Base-by-base conservation (phyloP, 2,797 vertebrate genomes). In the Chloroceryle amazona region DNA sequence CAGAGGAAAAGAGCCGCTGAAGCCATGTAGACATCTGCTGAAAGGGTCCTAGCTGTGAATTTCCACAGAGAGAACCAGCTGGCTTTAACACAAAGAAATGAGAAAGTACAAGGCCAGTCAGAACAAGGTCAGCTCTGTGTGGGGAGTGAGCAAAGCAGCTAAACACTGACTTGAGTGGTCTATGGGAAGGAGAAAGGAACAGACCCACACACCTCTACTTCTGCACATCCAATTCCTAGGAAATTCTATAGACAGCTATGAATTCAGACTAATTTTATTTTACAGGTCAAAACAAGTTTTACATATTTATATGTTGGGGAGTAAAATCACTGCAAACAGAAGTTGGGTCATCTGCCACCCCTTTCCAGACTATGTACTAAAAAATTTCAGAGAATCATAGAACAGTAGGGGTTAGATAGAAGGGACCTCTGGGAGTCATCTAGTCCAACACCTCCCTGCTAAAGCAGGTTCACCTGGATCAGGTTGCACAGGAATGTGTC, bases 31-130 rank as follows among this genome's bases (percentile, higher is more conserved):
- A 93, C 96, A 97, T 96, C 96, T 97, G 94, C 96, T 96, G 93
- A 96, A 96, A 96, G 81, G 46, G 93, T 94, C 92, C 95, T 96
- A 75, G 95, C 95, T 96, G 95, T 96, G 96, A 96, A 89, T 92
- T 96, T 96, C 92, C 88, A 95, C 22, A 96, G 93, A 91, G 91
- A 91, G 89, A 83, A 95, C 92, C 95, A 95, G 92, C 96, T 97
- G 95, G 93, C 71, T 93, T 70, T 85, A 92, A 92, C 86, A 92
- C 70, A 96, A 93, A 96, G 93, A 92, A 94, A 95, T 28, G 63
- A 86, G 83, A 94, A 96, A 91, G 86, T 78, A 95, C 86, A 91
- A 92, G 92, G 92, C 90, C 71, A 95, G 71, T 11, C 71, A 96
- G 95, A 96, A 93, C 93, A 96, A 96, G 96, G 92, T 96, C 96